phyloP scores from a whole-genome alignment of 2,797 vertebrate genomes.

The Liparis tanakae region DNA sequence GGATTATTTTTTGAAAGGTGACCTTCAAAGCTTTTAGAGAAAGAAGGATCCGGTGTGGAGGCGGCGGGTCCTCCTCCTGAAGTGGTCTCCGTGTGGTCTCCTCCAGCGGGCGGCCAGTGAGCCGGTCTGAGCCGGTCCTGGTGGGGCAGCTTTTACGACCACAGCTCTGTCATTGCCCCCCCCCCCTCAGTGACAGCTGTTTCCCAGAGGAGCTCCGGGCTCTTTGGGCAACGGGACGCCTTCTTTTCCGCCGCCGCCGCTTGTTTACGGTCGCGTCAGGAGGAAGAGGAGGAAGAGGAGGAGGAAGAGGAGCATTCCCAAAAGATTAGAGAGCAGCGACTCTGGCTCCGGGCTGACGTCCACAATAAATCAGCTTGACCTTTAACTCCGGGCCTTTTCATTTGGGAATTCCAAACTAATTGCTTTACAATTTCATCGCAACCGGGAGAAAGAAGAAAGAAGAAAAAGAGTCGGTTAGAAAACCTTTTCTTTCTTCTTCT shows the following conservation, averaged over 20 bases:
- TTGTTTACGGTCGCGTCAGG: constrained; percentile 68
- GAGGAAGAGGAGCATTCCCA: constrained; percentile 70
- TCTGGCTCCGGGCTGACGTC: constrained; percentile 57
- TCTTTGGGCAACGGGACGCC: constrained; percentile 57
- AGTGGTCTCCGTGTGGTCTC: constrained; percentile 15
- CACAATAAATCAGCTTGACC: constrained; percentile 78
- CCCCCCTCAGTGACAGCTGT: constrained; percentile 71
- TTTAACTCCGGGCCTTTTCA: constrained; percentile 73
- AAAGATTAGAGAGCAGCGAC: constrained; percentile 81
- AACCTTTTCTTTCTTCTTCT: not conserved
- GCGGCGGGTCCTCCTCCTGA: no score
- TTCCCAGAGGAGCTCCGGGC: constrained; percentile 63
- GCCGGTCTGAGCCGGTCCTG: constrained; percentile 72
- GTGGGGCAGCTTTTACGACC: constrained; percentile 81
- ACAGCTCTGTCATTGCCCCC: constrained; percentile 69
- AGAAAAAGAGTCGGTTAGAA: constrained; percentile 40
- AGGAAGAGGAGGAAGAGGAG: constrained; percentile 2
- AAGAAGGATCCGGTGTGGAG: not conserved
- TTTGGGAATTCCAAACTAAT: constrained; percentile 78
- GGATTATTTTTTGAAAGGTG: not conserved
- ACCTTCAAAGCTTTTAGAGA: not conserved
- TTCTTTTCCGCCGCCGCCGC: not conserved
- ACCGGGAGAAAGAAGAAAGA: constrained; percentile 6
- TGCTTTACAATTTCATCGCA: constrained; percentile 75
- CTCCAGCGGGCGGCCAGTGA: constrained; percentile 62